Base-by-base conservation (phyloP, 1,140 invertebrate species). In the Lineus longissimus region DNA sequence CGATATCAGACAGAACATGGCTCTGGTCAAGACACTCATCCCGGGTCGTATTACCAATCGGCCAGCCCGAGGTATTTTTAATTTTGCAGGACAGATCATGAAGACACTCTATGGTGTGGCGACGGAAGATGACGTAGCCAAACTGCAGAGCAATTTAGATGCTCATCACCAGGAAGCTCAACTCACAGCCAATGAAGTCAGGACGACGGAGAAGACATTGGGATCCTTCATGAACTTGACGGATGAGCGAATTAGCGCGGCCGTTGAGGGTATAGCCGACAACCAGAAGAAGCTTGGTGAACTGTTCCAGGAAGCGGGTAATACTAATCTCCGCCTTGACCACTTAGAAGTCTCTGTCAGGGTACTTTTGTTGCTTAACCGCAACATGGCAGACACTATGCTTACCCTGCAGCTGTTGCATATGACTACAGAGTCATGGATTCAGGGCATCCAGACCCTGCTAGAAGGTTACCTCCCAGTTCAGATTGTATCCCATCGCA, bases 61-160 rank as follows among this genome's bases (percentile, higher is more conserved):
- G 6, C 33, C 33, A 15, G 33, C 6, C 6, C 33, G 33, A 4
- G 33, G 6, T 36, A 36, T 51, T 51, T 51, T 23, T 19, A n/a
- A n/a, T 51, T 51, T 51, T 51, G n/a, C 25, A 23, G 47, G 47
- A 19, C 6, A 27, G n/a, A n/a, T 51, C n/a, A 27, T 27, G n/a
- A 51, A 51, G 25, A 23, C 47, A 27, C 47, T 51, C n/a, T 51
- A 23, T n/a, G 47, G 47, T n/a, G n/a, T 51, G 47, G 47, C 47
- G 9, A 23, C 47, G 9, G 47, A 51, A 23, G 47, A 51, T 51
- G 47, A 51, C 9, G n/a, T 51, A 7, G 19, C n/a, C 6, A 4
- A 19, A 19, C 25, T 51, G 6, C n/a, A 51, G 25, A 19, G 4
- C 19, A 19, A 51, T n/a, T 9, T 51, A n/a, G 47, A 51, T 19